Percentiles rank a stretch among this genome's conserved stretches.
phyloP scores from a whole-genome alignment of 2,888 invertebrate genomes.

The Rhamnusium bicolor region DNA sequence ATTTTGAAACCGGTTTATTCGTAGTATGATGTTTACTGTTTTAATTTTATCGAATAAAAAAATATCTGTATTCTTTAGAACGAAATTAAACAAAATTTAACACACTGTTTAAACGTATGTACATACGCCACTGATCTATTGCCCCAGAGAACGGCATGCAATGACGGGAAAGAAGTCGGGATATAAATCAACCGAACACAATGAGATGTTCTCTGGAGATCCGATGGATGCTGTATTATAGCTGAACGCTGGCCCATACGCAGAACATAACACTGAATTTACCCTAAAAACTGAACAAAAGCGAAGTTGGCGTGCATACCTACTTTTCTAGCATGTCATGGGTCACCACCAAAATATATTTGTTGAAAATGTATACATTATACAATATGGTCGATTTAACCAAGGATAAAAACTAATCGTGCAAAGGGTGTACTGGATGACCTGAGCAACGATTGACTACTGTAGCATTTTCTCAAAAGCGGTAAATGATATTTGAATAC shows the following conservation, averaged over 20 bases:
- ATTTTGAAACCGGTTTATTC: too few relatives aligned
- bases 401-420: not conserved
- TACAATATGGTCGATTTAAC: not conserved
- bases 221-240: conserved; percentile 3
- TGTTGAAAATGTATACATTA: not conserved
- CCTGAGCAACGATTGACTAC: too few relatives aligned
- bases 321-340: not conserved
- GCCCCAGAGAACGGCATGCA: conserved; percentile 41
- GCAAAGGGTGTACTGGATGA: too few relatives aligned
- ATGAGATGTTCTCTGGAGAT: conserved; percentile 51
- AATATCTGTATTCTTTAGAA: too few relatives aligned
- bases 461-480: too few relatives aligned
- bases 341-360: not conserved
- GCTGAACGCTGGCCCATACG: not conserved
- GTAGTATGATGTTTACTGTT: too few relatives aligned
- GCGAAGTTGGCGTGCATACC: not conserved
- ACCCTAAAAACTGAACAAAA: conserved; percentile 7
- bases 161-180: conserved; percentile 52
- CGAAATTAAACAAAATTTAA: too few relatives aligned
- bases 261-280: conserved; percentile 2
- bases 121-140: conserved; percentile 33
- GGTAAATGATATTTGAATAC: too few relatives aligned
- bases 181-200: conserved; percentile 59
- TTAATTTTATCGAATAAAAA: too few relatives aligned
- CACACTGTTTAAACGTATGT: too few relatives aligned